These are phyloP conservation scores for Megalops cyprinoides DNA, from an alignment of 2,797 vertebrate genomes.

Conservation along the genomic window DNA sequence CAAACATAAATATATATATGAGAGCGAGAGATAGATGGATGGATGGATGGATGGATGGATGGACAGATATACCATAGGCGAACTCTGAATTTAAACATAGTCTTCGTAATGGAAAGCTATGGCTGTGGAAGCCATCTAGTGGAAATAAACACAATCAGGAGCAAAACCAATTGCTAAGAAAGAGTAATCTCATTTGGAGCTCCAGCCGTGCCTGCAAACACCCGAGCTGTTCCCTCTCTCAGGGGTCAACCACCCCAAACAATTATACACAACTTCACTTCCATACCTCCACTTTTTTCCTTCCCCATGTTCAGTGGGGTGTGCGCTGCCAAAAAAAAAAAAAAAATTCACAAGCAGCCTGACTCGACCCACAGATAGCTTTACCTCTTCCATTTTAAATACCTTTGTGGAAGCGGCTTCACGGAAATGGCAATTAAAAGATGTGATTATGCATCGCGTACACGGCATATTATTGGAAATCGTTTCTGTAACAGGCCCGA, in stretches of 20 bases:
- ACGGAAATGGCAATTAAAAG: neutral
- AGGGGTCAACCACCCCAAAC: constrained; percentile 65
- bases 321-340: neutral
- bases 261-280: constrained; percentile 62
- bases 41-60: too few relatives aligned
- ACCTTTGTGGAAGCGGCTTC: constrained; percentile 14
- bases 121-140: constrained; percentile 18
- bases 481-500: neutral
- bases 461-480: neutral
- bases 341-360: neutral
- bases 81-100: neutral
- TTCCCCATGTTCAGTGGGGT: neutral
- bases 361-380: constrained; percentile 30
- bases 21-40: too few relatives aligned
- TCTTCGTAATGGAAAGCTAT: neutral
- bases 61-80: too few relatives aligned
- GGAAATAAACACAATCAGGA: constrained; percentile 30
- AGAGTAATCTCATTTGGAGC: constrained; percentile 68
- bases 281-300: neutral
- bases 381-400: constrained; percentile 18
- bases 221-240: constrained; percentile 57
- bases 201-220: constrained; percentile 70
- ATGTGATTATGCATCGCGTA: neutral
- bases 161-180: constrained; percentile 56
- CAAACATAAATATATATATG: too few relatives aligned